A percentile compares a stretch with the other conserved stretches of the same genome.
Conservation (phyloP, 2,113 vertebrate species). For the Mastomys coucha region DNA sequence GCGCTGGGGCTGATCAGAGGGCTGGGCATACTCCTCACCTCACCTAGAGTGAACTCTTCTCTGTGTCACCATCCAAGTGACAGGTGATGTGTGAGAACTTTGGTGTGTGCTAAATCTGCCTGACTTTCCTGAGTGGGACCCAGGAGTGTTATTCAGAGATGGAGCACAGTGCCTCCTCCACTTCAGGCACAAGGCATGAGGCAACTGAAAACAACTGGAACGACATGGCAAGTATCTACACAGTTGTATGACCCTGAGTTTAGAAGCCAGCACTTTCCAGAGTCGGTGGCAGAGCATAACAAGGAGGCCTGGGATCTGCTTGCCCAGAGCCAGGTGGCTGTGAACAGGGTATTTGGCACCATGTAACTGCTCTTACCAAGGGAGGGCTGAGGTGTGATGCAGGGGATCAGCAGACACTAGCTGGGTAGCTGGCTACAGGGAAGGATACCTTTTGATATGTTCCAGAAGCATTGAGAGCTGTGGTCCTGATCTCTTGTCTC, state of each 20-base stretch:
- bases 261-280: neutral
- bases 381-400: fast-evolving
- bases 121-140: neutral
- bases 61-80: neutral
- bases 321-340: fast-evolving
- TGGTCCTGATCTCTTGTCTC: neutral
- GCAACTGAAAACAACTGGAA: neutral
- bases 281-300: fast-evolving
- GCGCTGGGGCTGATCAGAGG: neutral
- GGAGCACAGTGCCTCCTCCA: neutral
- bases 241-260: neutral
- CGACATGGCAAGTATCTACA: neutral
- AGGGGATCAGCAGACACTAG: fast-evolving
- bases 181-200: neutral
- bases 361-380: neutral
- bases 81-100: neutral
- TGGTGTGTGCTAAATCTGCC: neutral
- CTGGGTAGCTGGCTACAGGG: fast-evolving
- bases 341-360: fast-evolving
- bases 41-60: constrained; percentile 9
- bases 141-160: neutral
- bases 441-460: neutral
- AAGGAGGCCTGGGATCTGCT: too few relatives aligned
- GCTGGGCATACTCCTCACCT: neutral
- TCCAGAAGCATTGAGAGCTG: fast-evolving